These are phyloP conservation scores for Danio tinwini DNA, from an alignment of 2,797 vertebrate genomes.

Conservation along the genomic window DNA sequence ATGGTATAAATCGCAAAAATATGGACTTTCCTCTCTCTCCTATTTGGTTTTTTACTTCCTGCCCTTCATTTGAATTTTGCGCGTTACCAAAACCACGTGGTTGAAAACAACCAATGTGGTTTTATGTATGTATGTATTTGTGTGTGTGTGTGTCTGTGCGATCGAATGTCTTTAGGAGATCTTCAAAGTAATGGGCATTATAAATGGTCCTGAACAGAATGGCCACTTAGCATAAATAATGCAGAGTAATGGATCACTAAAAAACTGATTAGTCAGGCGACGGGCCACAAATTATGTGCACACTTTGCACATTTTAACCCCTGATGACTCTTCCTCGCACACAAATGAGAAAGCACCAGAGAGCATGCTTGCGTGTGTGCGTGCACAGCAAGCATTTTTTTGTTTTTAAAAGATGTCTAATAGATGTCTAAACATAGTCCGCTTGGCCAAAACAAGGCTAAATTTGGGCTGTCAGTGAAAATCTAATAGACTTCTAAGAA, in stretches of 20 bases:
- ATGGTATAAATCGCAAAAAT: too few species aligned
- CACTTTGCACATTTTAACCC: conserved; percentile 54
- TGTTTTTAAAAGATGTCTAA: too few species aligned
- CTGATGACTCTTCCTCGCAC: conserved; percentile 21
- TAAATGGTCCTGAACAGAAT: conserved; percentile 68
- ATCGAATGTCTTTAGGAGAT: conserved; percentile 61
- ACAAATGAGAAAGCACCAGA: conserved; percentile 1
- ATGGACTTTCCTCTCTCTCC: too few species aligned
- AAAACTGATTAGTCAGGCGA: conserved; percentile 69
- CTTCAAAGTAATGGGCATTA: conserved; percentile 66
- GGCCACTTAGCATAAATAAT: conserved; percentile 81
- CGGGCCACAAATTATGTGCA: conserved; percentile 65
- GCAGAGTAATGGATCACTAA: conserved; percentile 77
- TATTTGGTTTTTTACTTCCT: too few species aligned
- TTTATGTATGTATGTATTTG: conserved; percentile 47
- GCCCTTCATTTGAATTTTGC: too few species aligned
- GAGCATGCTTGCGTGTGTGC: neutral
- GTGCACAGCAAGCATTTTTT: too few species aligned
- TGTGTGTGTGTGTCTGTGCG: conserved; percentile 56
- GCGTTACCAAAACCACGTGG: too few species aligned
- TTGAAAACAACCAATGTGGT: neutral
- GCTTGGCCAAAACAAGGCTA: too few species aligned
- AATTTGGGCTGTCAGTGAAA: too few species aligned
- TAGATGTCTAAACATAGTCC: too few species aligned
- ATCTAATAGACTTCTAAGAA: too few species aligned